Base-by-base conservation (phyloP, 2,113 vertebrate species). In the Amphilophus citrinellus region DNA sequence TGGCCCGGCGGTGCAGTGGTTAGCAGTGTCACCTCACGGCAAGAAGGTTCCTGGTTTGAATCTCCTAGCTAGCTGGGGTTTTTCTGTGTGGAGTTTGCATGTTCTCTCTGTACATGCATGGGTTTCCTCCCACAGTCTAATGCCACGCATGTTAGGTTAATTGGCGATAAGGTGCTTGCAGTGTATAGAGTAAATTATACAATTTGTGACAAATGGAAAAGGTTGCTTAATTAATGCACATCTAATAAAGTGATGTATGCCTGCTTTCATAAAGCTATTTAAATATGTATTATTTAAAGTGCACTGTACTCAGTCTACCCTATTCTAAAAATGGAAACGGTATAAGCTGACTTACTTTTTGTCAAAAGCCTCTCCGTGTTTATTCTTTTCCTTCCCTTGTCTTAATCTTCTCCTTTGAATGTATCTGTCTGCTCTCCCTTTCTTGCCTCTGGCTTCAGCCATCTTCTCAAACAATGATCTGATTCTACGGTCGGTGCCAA, bases 351-450 rank as follows among this genome's bases (percentile, higher is more conserved):
- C 83, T 88, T 78, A 76, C 61, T 78, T 88, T 89, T 68, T 76
- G 65, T 90, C 32, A 58, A 82, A 88, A 85, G 60, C 82, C 79
- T 61, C 62, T 44, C 44, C 32, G 5, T 90, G 77, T 92, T 93
- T 92, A 84, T 89, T 91, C 79, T 76, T 62, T 68, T 68, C 35
- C 82, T 73, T 87, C 53, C 47, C 63, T 84, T 82, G 76, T 89
- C 83, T 90, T 89, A 91, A 91, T 93, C 90, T 90, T 83, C 63
- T 86, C 76, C 87, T 77, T 87, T 90, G 56, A 60, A 79, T 86
- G 75, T 88, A 79, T 80, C 65, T 68, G 85, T 87, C 79, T 77
- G 71, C 61, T 87, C 84, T 83, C 47, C 57, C 76, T 53, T 84
- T 84, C 63, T 82, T 81, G 84, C 83, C 82, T 87, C 79, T 78